Evolutionary conservation across 1,140 invertebrate genomes (phyloP).

Genomic region (Teleogryllus occipitalis): DNA sequence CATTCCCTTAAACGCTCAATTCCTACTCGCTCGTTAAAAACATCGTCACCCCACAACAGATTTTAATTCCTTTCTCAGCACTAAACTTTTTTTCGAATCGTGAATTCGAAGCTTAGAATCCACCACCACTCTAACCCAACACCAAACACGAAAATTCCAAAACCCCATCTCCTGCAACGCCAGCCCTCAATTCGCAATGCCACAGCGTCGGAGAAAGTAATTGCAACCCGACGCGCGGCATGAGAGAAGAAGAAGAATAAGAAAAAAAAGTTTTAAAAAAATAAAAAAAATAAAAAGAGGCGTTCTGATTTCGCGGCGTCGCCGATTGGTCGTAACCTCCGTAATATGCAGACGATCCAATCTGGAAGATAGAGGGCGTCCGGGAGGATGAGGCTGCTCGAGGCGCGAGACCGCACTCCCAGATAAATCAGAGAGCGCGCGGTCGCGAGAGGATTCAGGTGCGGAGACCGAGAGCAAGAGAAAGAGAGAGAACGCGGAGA

Average conservation of each 20-base stretch:
- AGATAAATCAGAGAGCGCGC: background rate
- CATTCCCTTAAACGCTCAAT: no score
- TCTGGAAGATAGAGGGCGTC: background rate
- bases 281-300: background rate
- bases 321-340: background rate
- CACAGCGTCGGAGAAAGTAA: background rate
- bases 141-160: no score
- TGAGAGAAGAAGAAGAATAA: no score
- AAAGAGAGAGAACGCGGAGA: background rate
- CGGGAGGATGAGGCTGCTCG: background rate
- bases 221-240: background rate
- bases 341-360: conserved; percentile 4
- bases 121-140: no score
- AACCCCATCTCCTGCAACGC: no score
- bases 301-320: background rate
- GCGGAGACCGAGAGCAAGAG: background rate
- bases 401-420: background rate
- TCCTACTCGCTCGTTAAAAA: no score
- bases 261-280: background rate
- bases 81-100: no score
- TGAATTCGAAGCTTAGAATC: no score
- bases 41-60: no score
- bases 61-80: no score
- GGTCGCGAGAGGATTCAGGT: background rate
- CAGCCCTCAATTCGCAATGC: background rate